These are phyloP conservation scores for Mallateleia sp. DNA, from an alignment of 2,888 invertebrate genomes.

Conservation along the genomic window DNA sequence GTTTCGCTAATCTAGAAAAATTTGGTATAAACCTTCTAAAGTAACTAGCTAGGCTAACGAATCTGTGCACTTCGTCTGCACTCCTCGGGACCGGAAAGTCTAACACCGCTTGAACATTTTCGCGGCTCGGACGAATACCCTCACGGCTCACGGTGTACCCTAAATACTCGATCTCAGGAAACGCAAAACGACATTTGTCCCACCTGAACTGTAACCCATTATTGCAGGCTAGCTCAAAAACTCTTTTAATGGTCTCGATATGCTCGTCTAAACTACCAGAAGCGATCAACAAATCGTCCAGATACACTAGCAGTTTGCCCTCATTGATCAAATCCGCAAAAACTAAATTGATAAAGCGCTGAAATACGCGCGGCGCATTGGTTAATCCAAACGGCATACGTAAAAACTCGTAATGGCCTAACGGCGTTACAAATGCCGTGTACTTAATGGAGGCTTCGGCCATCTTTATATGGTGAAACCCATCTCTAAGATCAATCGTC, in stretches of 20 bases:
- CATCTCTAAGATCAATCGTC: neutral
- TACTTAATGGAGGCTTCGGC: neutral
- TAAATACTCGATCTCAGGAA: neutral
- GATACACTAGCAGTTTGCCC: conserved; percentile 1
- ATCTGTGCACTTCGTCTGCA: conserved; percentile 24
- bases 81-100: conserved; percentile 3
- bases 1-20: conserved; percentile 21
- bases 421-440: conserved; percentile 2
- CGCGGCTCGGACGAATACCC: conserved; percentile 14
- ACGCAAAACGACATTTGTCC: conserved; percentile 19
- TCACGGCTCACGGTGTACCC: conserved; percentile 13
- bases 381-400: conserved; percentile 16
- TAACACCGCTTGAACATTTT: neutral
- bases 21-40: conserved; percentile 20
- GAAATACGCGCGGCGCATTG: conserved; percentile 3
- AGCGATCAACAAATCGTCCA: conserved; percentile 16
- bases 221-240: neutral
- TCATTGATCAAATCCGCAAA: conserved; percentile 3
- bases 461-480: neutral
- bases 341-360: neutral
- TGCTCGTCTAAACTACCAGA: neutral
- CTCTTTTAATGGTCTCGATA: neutral
- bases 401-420: conserved; percentile 16
- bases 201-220: neutral
- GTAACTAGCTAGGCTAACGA: conserved; percentile 20